A percentile compares a stretch with the other conserved stretches of the same genome.
Evolutionary conservation across 2,888 invertebrate genomes (phyloP).

Genomic region (Meloe dianella): DNA sequence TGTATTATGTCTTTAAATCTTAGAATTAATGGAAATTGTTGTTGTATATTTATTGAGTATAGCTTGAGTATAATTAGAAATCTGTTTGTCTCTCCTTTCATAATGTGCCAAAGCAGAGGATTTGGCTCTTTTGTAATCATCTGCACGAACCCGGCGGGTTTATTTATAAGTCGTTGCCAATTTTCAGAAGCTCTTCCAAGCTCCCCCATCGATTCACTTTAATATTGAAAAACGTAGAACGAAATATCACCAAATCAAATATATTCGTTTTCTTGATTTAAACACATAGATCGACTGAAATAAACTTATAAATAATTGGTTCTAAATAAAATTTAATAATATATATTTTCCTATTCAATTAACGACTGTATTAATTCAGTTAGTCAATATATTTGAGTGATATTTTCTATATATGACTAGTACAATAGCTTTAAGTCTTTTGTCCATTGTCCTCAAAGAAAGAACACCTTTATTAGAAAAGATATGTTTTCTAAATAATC

Average conservation of each 20-base stretch:
- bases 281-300: neutral
- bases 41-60: no score
- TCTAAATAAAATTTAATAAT: neutral
- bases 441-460: neutral
- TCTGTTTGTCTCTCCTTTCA: conserved; percentile 26
- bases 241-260: neutral
- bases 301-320: neutral
- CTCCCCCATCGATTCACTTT: neutral
- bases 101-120: conserved; percentile 6
- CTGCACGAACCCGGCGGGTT: neutral
- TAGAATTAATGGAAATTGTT: conserved; percentile 14
- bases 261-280: neutral
- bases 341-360: no score
- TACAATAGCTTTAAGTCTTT: neutral
- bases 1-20: no score
- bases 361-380: no score
- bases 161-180: conserved; percentile 6
- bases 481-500: conserved; percentile 12
- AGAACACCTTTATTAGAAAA: conserved; percentile 10
- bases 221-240: neutral
- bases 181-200: neutral
- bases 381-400: no score
- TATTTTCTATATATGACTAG: no score
- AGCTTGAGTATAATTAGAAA: conserved; percentile 26
- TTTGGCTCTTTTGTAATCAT: conserved; percentile 14